Evolutionary conservation across 1,140 invertebrate genomes (phyloP).

Genomic region (Amphibalanus amphitrite): DNA sequence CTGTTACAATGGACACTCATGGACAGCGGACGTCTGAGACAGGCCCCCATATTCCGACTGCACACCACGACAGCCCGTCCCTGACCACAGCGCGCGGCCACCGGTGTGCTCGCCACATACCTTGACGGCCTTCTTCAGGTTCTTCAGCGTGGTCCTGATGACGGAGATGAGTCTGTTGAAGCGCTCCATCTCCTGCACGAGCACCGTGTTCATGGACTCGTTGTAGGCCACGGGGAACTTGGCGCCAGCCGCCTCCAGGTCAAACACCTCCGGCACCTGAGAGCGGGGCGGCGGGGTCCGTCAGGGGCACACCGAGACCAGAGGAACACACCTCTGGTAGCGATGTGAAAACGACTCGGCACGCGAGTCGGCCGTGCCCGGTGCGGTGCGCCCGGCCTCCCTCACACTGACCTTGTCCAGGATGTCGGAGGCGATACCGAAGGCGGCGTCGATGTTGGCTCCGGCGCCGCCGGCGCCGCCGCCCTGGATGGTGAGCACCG

Average conservation of each 20-base stretch:
- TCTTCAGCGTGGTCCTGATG: constrained; percentile 26
- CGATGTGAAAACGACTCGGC: not conserved
- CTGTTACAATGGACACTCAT: not conserved
- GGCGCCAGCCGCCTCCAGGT: constrained; percentile 26
- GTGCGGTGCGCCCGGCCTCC: constrained; percentile 12
- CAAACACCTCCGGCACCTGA: constrained; percentile 41
- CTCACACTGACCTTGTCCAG: constrained; percentile 24
- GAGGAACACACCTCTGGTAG: not conserved
- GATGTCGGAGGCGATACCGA: constrained; percentile 51
- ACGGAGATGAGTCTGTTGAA: constrained; percentile 29
- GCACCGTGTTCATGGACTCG: constrained; percentile 37
- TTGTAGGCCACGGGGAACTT: constrained; percentile 34
- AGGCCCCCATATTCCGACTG: not conserved
- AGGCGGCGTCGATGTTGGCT: constrained; percentile 41
- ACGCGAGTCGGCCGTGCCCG: not conserved
- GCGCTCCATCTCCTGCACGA: too few relatives aligned
- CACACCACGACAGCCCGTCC: not conserved
- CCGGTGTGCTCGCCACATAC: too few relatives aligned
- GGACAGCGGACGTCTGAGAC: not conserved
- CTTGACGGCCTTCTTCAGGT: constrained; percentile 34
- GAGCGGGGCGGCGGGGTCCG: constrained; percentile 6
- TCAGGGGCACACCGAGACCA: not conserved
- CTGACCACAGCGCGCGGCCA: not conserved
- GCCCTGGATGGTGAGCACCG: constrained; percentile 47
- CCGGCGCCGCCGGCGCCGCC: constrained; percentile 38